Conservation (phyloP, 2,113 vertebrate species). For the Struthio camelus region DNA sequence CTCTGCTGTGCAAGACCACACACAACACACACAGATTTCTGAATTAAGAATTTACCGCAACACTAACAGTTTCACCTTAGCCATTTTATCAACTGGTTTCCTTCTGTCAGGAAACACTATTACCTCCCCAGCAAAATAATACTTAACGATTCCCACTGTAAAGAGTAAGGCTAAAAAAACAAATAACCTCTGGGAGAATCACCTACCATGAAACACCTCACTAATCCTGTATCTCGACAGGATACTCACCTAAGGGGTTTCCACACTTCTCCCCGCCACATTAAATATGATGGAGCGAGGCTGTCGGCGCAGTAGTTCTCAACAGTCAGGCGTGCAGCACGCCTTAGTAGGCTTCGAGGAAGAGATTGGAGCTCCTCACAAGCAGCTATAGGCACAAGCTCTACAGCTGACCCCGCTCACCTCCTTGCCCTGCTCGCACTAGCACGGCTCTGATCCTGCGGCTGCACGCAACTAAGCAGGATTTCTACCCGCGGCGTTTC, state of each 20-base stretch:
- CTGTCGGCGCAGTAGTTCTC: neutral
- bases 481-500: neutral
- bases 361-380: neutral
- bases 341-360: neutral
- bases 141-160: neutral
- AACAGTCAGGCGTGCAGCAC: neutral
- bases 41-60: neutral
- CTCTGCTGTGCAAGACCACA: neutral
- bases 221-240: neutral
- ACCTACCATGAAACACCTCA: neutral
- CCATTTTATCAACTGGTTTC: neutral
- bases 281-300: neutral
- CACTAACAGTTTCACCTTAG: neutral
- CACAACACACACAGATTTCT: neutral
- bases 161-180: neutral
- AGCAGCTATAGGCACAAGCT: neutral
- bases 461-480: neutral
- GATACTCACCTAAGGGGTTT: neutral
- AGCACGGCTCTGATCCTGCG: neutral
- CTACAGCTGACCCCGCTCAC: neutral
- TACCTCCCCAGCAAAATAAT: neutral
- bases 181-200: conserved; percentile 31
- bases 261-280: neutral
- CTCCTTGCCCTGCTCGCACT: neutral
- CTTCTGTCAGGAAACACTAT: neutral